Conservation (phyloP, 2,797 vertebrate species). For the Squalus acanthias region DNA sequence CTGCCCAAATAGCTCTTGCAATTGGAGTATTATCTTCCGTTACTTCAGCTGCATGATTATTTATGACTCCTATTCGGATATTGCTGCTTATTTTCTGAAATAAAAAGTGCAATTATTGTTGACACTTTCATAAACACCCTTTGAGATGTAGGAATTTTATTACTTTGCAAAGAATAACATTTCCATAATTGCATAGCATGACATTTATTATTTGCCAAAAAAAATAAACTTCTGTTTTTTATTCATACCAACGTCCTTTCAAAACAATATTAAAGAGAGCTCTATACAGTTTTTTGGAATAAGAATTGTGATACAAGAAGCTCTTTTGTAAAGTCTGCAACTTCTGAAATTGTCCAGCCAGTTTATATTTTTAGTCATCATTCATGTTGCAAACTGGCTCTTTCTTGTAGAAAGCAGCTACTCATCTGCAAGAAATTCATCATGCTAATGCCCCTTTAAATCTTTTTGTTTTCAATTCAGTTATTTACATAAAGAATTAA, state of each 20-base stretch:
- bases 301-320: neutral
- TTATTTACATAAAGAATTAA: too few relatives aligned
- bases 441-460: too few relatives aligned
- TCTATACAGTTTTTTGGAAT: neutral
- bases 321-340: neutral
- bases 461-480: too few relatives aligned
- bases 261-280: neutral
- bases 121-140: neutral
- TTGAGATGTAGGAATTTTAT: neutral
- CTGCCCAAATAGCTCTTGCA: constrained; percentile 79
- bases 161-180: neutral
- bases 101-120: neutral
- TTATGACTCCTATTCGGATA: constrained; percentile 77
- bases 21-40: constrained; percentile 74
- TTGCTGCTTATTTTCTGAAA: constrained; percentile 73
- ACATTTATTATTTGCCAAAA: neutral
- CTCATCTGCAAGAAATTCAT: too few relatives aligned
- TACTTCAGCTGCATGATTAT: constrained; percentile 79
- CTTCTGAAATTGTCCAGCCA: neutral
- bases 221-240: neutral
- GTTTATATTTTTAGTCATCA: neutral
- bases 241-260: neutral
- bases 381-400: neutral
- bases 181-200: neutral
- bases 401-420: neutral